A percentile compares a stretch with the other conserved stretches of the same genome.
Conservation (phyloP, 2,888 invertebrate genomes). For the Megamerina dolium region DNA sequence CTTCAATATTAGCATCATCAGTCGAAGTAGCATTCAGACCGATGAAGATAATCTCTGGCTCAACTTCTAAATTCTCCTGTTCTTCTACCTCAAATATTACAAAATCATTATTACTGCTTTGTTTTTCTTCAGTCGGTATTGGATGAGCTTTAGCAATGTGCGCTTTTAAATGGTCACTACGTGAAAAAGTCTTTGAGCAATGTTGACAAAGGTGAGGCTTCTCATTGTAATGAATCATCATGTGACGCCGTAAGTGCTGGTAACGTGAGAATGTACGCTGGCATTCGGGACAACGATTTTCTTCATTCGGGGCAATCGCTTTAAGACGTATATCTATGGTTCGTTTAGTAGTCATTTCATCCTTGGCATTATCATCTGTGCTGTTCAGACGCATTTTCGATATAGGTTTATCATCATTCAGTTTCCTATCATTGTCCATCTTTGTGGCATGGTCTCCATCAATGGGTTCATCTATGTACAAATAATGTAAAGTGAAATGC, state of each 20-base stretch:
- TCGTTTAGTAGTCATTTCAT: background rate
- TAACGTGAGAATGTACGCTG: slow-evolving; percentile 39
- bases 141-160: slow-evolving; percentile 37
- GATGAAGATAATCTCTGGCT: background rate
- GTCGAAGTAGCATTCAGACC: no score
- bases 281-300: slow-evolving; percentile 27
- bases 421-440: background rate
- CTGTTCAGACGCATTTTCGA: slow-evolving; percentile 5
- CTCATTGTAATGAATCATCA: slow-evolving; percentile 34
- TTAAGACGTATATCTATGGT: no score
- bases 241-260: slow-evolving; percentile 45
- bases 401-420: slow-evolving; percentile 14
- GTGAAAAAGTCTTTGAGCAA: slow-evolving; percentile 51
- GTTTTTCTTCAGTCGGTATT: background rate
- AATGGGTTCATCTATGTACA: background rate
- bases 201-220: slow-evolving; percentile 51
- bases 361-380: background rate
- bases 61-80: background rate
- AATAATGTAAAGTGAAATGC: no score
- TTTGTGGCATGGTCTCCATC: background rate
- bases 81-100: no score
- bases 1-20: no score
- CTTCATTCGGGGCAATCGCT: slow-evolving; percentile 12
- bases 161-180: slow-evolving; percentile 51
- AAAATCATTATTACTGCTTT: background rate